Conservation (phyloP, 2,888 invertebrate genomes). For the Neocrepidodera transversa region DNA sequence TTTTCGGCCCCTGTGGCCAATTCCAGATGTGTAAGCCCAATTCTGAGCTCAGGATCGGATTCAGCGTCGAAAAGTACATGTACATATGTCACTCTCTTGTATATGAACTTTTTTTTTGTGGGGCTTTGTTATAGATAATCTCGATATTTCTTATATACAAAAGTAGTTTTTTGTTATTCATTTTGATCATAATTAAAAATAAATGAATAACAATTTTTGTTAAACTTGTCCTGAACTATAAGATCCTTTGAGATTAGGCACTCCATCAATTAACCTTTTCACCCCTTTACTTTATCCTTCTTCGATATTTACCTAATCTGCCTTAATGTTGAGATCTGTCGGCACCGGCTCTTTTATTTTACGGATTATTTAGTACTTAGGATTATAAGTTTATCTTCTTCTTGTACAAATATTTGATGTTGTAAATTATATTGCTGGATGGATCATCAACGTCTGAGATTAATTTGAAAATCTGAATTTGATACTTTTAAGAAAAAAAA, state of each 20-base stretch:
- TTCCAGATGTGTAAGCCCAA: too few relatives aligned
- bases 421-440: constrained; percentile 17
- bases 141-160: too few relatives aligned
- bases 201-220: too few relatives aligned
- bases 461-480: constrained; percentile 2
- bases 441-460: constrained; percentile 10
- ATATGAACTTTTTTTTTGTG: too few relatives aligned
- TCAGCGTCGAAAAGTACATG: too few relatives aligned
- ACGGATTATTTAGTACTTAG: constrained; percentile 31
- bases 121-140: too few relatives aligned
- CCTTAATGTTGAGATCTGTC: constrained; percentile 25
- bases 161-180: too few relatives aligned
- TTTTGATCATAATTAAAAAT: too few relatives aligned
- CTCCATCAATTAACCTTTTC: constrained; percentile 32
- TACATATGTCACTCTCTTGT: too few relatives aligned
- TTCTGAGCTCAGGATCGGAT: too few relatives aligned
- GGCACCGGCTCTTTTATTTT: constrained; percentile 32
- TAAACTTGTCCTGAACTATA: constrained; percentile 7
- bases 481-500: background rate
- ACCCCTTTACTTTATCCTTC: constrained; percentile 21
- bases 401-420: constrained; percentile 16
- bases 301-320: constrained; percentile 36
- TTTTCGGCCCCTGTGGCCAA: too few relatives aligned
- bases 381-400: constrained; percentile 27
- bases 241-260: constrained; percentile 14